Percentiles rank a stretch among this genome's conserved stretches.
phyloP scores from a whole-genome alignment of 2,888 invertebrate species.

The Plemyria rubiginata region DNA sequence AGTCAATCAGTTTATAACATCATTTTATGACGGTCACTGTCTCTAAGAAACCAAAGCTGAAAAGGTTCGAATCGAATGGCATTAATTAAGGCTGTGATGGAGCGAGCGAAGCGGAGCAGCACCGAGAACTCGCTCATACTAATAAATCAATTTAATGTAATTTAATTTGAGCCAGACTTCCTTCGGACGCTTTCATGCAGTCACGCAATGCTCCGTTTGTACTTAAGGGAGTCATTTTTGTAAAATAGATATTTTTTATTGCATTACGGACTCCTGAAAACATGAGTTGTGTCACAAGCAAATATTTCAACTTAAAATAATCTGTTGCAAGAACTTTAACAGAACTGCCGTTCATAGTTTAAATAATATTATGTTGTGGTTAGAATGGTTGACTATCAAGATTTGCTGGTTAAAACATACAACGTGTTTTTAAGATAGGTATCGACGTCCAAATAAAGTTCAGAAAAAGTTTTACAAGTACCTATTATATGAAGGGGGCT shows the following conservation, averaged over 20 bases:
- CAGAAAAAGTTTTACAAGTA: no score
- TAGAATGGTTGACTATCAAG: no score
- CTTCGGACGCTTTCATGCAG: conserved; percentile 44
- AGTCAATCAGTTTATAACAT: no score
- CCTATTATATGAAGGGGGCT: no score
- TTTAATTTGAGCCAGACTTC: conserved; percentile 80
- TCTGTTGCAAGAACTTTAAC: no score
- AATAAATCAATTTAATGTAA: conserved; percentile 84
- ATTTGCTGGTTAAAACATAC: no score
- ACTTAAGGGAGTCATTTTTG: conserved; percentile 21
- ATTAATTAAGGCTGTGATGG: conserved; percentile 74
- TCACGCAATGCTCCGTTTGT: conserved; percentile 65
- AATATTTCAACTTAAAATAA: no score
- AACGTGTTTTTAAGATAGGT: no score
- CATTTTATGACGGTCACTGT: not conserved
- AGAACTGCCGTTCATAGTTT: no score
- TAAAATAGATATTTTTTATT: conserved; percentile 12
- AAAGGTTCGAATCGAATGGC: conserved; percentile 63
- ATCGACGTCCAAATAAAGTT: no score
- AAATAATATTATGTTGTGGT: no score
- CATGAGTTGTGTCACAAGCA: not conserved
- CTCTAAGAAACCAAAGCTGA: not conserved
- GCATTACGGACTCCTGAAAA: not conserved
- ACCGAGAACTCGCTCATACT: conserved; percentile 62
- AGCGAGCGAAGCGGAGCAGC: conserved; percentile 60